Base-by-base conservation (phyloP, 2,888 invertebrate genomes). In the Napeogenes inachia region DNA sequence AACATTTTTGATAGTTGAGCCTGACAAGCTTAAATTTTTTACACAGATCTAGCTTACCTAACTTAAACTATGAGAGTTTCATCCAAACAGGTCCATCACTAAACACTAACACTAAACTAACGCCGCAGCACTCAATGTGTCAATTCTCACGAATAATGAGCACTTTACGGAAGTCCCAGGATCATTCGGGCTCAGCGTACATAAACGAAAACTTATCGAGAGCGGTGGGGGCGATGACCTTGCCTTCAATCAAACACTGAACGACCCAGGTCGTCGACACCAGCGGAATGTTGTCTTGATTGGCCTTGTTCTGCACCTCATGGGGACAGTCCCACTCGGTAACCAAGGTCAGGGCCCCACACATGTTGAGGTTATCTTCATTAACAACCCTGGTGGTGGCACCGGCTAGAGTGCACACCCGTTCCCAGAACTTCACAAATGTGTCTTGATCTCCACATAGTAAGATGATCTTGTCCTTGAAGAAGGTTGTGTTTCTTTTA, bases 231-330 rank as follows among this genome's bases (percentile, higher is more conserved):
- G 82, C 71, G 66, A 92, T 80, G 45, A 91, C 80, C 60, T 87
- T 86, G 2, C 93, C 93, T 70, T 93, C 92, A 64, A 95, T 92
- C 47, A 95, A 82, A 70, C 93, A 93, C 72, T 95, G 94, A 4
- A 93, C 90, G 1, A 95, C 85, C 95, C 95, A 95, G 2, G 92
- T 92, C 0, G 93, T 92, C 0, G 94, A 93, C 0, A 95, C 93
- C 0, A 95, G 73, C 0, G 94, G 94, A n/a, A 93, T 87, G 61
- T 87, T 89, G 72, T 92, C 91, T 59, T 91, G 85, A 60, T 88
- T 85, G 0, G 94, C 93, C 63, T 88, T 89, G 64, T 89, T 89
- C 57, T 89, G 89, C 0, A 89, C 76, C 73, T 91, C 92, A 61
- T 91, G 86, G 0, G 93, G 92, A 68, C 94, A 94, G 59, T 92